These are phyloP conservation scores for Notiomystis cincta DNA, from an alignment of 2,113 vertebrate species.

Conservation along the genomic window DNA sequence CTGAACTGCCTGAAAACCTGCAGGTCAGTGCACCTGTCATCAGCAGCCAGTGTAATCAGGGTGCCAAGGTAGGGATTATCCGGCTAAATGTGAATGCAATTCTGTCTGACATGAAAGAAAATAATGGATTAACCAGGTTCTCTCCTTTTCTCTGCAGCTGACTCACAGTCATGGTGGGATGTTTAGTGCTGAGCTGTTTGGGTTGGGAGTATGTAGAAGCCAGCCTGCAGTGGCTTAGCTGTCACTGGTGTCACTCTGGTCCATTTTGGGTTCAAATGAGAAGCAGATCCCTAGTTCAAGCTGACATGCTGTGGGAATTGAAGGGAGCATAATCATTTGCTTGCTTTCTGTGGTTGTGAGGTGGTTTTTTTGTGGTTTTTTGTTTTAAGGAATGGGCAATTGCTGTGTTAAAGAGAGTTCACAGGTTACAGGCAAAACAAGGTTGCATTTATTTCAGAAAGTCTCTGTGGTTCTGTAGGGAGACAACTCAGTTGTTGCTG, in stretches of 20 bases:
- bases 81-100: constrained; percentile 17
- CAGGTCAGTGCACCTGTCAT: constrained; percentile 87
- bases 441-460: not conserved
- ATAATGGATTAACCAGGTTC: not conserved
- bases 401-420: not conserved
- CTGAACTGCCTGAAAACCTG: constrained; percentile 93
- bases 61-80: constrained; percentile 77
- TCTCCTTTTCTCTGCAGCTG: not conserved
- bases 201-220: not conserved
- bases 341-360: not conserved
- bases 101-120: not conserved
- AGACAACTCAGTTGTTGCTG: not conserved
- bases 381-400: not conserved
- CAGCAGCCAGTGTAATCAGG: constrained; percentile 77
- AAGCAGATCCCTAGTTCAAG: not conserved
- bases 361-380: not conserved
- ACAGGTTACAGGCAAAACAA: not conserved
- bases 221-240: not conserved
- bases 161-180: not conserved
- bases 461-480: not conserved
- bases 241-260: not conserved
- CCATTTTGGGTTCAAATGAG: not conserved
- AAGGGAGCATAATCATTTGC: not conserved
- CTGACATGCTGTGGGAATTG: not conserved
- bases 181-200: not conserved